These are phyloP conservation scores for Melanostoma mellinum DNA, from an alignment of 2,888 invertebrate genomes.

Conservation along the genomic window DNA sequence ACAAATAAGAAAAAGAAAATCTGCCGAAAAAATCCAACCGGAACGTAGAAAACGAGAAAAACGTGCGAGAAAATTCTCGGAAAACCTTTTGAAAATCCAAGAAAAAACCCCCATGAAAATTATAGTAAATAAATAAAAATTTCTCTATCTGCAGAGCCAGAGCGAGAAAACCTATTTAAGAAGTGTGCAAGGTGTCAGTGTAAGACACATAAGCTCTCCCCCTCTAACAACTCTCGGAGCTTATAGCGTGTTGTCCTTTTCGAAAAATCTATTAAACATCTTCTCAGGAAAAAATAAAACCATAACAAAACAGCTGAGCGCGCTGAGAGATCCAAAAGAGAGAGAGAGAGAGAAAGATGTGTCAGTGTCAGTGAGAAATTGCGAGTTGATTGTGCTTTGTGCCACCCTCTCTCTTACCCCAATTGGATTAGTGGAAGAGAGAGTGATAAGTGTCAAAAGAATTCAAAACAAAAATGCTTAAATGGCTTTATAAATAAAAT, in stretches of 20 bases:
- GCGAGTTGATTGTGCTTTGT: slow-evolving; percentile 15
- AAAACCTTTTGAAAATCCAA: slow-evolving; percentile 49
- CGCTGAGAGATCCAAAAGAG: slow-evolving; percentile 1
- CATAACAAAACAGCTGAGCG: slow-evolving; percentile 71
- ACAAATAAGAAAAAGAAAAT: slow-evolving; percentile 18
- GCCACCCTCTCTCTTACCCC: slow-evolving; percentile 71
- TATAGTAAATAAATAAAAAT: slow-evolving; percentile 72
- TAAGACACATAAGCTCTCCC: neutral
- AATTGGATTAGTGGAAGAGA: slow-evolving; percentile 72
- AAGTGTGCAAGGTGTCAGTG: slow-evolving; percentile 69
- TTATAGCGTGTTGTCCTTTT: slow-evolving; percentile 52
- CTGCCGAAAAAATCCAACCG: slow-evolving; percentile 30
- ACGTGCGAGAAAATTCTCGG: slow-evolving; percentile 23
- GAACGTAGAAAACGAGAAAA: slow-evolving; percentile 21
- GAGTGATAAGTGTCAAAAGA: slow-evolving; percentile 69
- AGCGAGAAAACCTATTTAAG: slow-evolving; percentile 52
- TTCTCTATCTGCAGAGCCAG: slow-evolving; percentile 68
- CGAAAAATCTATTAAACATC: slow-evolving; percentile 69
- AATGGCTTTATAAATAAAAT: slow-evolving; percentile 30
- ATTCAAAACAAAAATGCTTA: slow-evolving; percentile 19
- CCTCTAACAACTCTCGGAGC: slow-evolving; percentile 17
- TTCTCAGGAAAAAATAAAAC: slow-evolving; percentile 61
- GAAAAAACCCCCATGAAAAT: slow-evolving; percentile 24
- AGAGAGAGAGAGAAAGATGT: slow-evolving; percentile 16
- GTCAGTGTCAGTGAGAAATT: slow-evolving; percentile 24